These are phyloP conservation scores for Buceros bicornis DNA, from an alignment of 2,797 vertebrate genomes.

Conservation along the genomic window DNA sequence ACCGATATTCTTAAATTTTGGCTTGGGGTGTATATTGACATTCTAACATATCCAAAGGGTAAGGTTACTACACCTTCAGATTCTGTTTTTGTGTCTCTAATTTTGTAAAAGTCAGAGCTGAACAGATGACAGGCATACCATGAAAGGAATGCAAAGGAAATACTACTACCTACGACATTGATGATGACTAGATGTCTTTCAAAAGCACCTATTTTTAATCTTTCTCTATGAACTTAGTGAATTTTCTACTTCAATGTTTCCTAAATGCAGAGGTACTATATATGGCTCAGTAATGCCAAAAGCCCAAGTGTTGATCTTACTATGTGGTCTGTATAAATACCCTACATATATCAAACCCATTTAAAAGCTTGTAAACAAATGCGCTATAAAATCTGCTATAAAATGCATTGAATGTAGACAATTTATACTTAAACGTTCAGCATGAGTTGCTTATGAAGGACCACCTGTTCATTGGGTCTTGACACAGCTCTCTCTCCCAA, in stretches of 20 bases:
- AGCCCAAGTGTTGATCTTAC: neutral
- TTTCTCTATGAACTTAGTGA: neutral
- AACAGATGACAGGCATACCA: neutral
- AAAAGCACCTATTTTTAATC: neutral
- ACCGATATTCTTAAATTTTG: neutral
- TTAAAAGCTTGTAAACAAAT: neutral
- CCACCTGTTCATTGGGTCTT: neutral
- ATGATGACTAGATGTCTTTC: neutral
- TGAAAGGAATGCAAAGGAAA: neutral
- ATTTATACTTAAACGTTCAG: neutral
- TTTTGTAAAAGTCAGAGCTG: neutral
- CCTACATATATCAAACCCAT: neutral
- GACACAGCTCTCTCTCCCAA: neutral
- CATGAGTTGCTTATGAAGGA: neutral
- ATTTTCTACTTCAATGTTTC: neutral
- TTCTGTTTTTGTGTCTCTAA: neutral
- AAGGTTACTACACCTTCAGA: neutral
- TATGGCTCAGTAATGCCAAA: neutral
- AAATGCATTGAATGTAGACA: neutral
- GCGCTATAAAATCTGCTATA: neutral
- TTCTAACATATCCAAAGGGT: neutral
- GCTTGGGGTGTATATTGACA: neutral
- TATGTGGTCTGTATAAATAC: neutral
- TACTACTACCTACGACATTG: rapidly evolving
- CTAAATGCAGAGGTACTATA: neutral